These are phyloP conservation scores for Pachyrhynchus sulphureomaculatus DNA, from an alignment of 1,140 invertebrate species.

Conservation along the genomic window DNA sequence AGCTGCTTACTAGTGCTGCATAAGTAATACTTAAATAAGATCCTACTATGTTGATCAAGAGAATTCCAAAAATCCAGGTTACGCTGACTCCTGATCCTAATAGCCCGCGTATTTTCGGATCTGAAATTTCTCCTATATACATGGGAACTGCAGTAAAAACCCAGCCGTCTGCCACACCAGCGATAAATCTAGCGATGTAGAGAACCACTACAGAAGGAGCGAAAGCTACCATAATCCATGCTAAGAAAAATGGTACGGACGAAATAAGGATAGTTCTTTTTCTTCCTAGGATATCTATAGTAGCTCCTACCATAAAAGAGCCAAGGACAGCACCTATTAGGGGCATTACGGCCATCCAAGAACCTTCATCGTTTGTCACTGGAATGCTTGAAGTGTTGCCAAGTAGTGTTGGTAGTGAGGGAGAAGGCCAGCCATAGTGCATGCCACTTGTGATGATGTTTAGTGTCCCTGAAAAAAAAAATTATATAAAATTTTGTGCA, in stretches of 20 bases:
- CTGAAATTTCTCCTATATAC: conserved; percentile 69
- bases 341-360: conserved; percentile 60
- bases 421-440: conserved; percentile 47
- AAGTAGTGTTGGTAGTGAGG: conserved; percentile 39
- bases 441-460: conserved; percentile 44
- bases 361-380: conserved; percentile 60
- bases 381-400: conserved; percentile 45
- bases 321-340: conserved; percentile 55
- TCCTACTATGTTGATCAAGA: conserved; percentile 68
- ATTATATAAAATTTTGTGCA: too few species aligned
- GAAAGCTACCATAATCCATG: conserved; percentile 66
- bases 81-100: conserved; percentile 41
- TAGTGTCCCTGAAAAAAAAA: conserved; percentile 40
- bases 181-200: conserved; percentile 56
- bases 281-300: conserved; percentile 61
- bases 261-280: conserved; percentile 66
- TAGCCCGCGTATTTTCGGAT: conserved; percentile 65
- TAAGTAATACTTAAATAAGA: conserved; percentile 60
- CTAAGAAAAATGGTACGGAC: conserved; percentile 61
- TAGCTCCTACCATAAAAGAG: conserved; percentile 50
- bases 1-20: conserved; percentile 60
- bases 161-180: conserved; percentile 68
- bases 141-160: conserved; percentile 66
- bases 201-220: conserved; percentile 55
- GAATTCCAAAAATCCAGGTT: conserved; percentile 59